phyloP scores from a whole-genome alignment of 30 jellyfish, hydroid and myxozoan genomes.

The Morbakka virulenta region DNA sequence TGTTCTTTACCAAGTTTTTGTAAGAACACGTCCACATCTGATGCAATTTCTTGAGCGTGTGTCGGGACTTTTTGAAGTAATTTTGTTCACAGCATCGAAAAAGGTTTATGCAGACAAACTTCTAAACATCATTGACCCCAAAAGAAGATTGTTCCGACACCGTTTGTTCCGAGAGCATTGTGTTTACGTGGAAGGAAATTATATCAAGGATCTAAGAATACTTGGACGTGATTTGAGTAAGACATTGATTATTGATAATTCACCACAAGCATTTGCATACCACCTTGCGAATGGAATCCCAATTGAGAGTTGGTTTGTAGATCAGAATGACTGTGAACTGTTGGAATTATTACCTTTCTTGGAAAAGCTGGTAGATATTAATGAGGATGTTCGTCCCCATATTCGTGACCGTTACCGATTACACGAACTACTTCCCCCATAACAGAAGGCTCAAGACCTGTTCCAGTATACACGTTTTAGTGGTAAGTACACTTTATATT shows the following conservation, averaged over 20 bases:
- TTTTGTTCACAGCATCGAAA: slow-evolving; percentile 91
- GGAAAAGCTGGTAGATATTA: slow-evolving; percentile 83
- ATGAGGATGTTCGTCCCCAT: slow-evolving; percentile 98
- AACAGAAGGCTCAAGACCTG: neutral
- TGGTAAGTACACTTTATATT: no score
- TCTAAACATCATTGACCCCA: slow-evolving; percentile 86
- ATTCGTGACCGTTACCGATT: slow-evolving; percentile 92
- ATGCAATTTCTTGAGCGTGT: slow-evolving; percentile 81
- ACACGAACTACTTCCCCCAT: slow-evolving; percentile 89
- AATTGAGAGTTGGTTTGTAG: slow-evolving; percentile 98
- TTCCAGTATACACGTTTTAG: no score
- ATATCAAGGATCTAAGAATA: slow-evolving; percentile 84
- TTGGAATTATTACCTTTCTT: slow-evolving; percentile 87
- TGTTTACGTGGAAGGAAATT: slow-evolving; percentile 89
- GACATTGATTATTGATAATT: slow-evolving; percentile 89
- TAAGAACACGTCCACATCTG: slow-evolving; percentile 86
- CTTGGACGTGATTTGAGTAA: slow-evolving; percentile 93
- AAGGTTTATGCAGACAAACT: slow-evolving; percentile 96
- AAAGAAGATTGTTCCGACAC: slow-evolving; percentile 80
- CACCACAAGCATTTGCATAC: slow-evolving; percentile 99
- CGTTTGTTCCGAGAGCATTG: slow-evolving; percentile 96
- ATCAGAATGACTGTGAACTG: slow-evolving; percentile 89
- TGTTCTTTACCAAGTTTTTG: slow-evolving; percentile 78
- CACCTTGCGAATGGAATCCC: slow-evolving; percentile 96
- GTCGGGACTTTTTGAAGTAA: slow-evolving; percentile 81